Evolutionary conservation across 1,140 invertebrate species (phyloP), one percentile per base, ranked within the genome.

Genomic region (Drosophila rufa): DNA sequence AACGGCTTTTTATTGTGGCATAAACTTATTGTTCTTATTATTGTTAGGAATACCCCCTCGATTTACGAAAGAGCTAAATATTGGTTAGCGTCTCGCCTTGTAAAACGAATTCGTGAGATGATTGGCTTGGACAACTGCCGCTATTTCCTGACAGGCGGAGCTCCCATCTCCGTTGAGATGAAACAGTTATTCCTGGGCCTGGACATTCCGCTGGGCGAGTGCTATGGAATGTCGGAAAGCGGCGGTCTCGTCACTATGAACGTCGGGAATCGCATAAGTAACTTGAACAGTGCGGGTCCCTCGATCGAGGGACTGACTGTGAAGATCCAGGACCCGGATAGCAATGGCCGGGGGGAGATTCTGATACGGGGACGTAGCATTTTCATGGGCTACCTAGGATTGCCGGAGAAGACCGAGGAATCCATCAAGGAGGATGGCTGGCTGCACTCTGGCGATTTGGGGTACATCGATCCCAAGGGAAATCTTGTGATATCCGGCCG

Each of bases 301-400:
- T 91, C 95, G 12, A 59, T 97, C 4, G 91, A 93, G 0, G 96
- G 96, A 2, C 93, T 95, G 1, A 91, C 94, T 59, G 96, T 96
- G 0, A 96, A 95, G 89, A 94, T 98, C 42, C 93, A 94, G 15
- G 95, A 96, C 48, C 93, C 94, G 1, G 95, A 97, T 84, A 92
- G 93, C 11, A 95, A 95, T 60, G 97, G 96, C 0, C 95, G 97
- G 77, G 97, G 97, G 5, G 97, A 98, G 93, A 95, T 98, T 48
- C 95, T 95, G 77, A 95, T 98, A 94, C 92, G 94, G 27, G 97
- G 97, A 12, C 94, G 97, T 33, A 95, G 97, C 81, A 93, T 98
- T 7, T 97, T 98, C 89, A 98, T 98, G 97, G 98, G 98, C 4
- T 99, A 99, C 85, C 93, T 98, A 17, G 94, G 95, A 60, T 94